Percentiles rank a stretch among this genome's conserved stretches.
Evolutionary conservation across 2,113 vertebrate genomes (phyloP).

Genomic region (Onychorhynchus coronatus): DNA sequence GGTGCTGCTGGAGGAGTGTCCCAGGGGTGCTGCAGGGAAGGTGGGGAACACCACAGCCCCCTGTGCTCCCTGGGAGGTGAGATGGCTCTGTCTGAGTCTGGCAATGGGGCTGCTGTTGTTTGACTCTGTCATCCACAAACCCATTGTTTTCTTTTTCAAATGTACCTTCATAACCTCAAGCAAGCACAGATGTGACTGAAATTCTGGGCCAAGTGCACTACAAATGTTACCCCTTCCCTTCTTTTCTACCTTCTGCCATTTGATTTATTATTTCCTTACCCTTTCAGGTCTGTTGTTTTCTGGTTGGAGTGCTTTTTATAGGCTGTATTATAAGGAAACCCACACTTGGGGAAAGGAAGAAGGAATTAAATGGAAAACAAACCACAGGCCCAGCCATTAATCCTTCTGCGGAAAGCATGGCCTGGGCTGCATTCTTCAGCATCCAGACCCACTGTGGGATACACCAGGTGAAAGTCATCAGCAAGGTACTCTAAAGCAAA

Average conservation of each 20-base stretch:
- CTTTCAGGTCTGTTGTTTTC: neutral
- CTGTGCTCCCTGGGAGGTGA: rapidly evolving
- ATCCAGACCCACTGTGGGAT: neutral
- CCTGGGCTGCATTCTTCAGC: neutral
- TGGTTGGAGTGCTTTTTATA: neutral
- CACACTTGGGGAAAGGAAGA: neutral
- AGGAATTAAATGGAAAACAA: slow-evolving; percentile 14
- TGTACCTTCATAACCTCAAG: neutral
- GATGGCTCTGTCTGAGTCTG: neutral
- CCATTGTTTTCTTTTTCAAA: slow-evolving; percentile 21
- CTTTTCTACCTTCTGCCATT: neutral
- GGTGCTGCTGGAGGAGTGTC: neutral
- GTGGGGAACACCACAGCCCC: neutral
- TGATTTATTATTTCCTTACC: neutral
- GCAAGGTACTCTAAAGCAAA: neutral
- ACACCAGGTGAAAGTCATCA: neutral
- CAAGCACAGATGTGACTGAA: neutral
- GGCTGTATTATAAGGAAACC: neutral
- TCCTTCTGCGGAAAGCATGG: neutral
- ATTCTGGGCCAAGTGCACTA: neutral
- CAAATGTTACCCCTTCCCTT: neutral
- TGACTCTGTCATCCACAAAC: neutral
- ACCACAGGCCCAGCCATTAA: neutral
- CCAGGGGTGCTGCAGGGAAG: neutral
- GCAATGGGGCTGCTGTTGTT: neutral